A percentile compares a stretch with the other conserved stretches of the same genome.
Conservation (phyloP, 2,113 vertebrate genomes). For the Chauna torquata region DNA sequence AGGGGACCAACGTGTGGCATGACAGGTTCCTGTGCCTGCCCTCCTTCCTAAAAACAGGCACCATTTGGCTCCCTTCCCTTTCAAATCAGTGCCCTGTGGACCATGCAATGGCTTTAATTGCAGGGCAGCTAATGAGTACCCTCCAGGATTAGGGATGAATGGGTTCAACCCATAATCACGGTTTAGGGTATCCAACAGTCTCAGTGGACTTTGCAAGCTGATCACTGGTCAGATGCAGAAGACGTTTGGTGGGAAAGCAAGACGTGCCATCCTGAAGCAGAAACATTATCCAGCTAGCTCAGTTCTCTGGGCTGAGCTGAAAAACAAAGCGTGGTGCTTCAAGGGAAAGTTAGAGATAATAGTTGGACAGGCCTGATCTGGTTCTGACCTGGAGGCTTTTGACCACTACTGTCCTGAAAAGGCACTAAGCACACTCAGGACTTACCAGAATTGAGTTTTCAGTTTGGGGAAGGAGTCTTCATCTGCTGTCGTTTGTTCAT, state of each 20-base stretch:
- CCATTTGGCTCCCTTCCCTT: neutral
- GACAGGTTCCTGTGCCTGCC: neutral
- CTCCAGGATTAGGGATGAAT: neutral
- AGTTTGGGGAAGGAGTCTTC: neutral
- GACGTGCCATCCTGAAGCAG: neutral
- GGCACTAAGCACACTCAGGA: accelerated
- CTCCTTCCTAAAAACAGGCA: neutral
- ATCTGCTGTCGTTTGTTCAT: neutral
- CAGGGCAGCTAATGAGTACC: neutral
- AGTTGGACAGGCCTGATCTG: neutral
- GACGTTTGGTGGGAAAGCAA: neutral
- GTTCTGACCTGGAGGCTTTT: neutral
- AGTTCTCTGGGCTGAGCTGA: neutral
- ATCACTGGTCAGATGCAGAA: neutral
- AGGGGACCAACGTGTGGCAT: neutral
- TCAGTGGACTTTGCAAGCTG: neutral
- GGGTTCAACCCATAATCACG: neutral
- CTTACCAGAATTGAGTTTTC: neutral
- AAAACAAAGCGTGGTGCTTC: neutral
- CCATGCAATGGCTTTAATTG: constrained; percentile 1
- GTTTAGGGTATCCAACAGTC: neutral
- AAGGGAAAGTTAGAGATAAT: neutral
- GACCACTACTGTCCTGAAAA: neutral
- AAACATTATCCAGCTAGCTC: neutral
- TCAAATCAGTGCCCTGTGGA: neutral